These are phyloP conservation scores for Phenganax stokvisi DNA, from an alignment of 92 coral and sea anemone genomes.

Conservation along the genomic window DNA sequence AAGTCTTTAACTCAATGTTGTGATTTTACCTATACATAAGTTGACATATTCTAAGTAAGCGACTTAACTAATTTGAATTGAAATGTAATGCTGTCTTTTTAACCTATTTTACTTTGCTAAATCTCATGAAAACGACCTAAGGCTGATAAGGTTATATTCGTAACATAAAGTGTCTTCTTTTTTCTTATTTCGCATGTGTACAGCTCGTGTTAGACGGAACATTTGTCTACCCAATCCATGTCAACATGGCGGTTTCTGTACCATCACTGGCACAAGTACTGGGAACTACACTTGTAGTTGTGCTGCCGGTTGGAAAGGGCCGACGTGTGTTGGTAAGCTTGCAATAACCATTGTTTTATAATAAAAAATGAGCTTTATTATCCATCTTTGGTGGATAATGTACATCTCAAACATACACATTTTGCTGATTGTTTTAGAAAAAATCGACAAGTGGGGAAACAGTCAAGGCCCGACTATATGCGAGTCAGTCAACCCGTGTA, in stretches of 20 bases:
- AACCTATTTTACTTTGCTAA: too few species aligned
- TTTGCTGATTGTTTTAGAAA: slow-evolving; percentile 14
- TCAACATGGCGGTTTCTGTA: slow-evolving; percentile 69
- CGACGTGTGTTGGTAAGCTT: background rate
- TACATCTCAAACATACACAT: background rate
- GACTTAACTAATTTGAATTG: too few species aligned
- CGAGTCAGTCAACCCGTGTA: slow-evolving; percentile 64
- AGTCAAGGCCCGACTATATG: slow-evolving; percentile 42
- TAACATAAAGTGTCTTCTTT: background rate
- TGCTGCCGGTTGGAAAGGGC: slow-evolving; percentile 5
- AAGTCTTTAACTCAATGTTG: too few species aligned
- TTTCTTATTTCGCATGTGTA: background rate
- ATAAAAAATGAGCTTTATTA: background rate
- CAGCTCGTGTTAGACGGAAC: slow-evolving; percentile 48
- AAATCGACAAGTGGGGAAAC: slow-evolving; percentile 38
- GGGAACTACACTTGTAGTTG: slow-evolving; percentile 67
- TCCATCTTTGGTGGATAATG: background rate
- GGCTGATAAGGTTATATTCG: too few species aligned
- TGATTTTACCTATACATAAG: too few species aligned
- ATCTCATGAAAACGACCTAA: too few species aligned
- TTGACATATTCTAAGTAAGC: too few species aligned
- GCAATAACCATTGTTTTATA: background rate
- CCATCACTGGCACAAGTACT: slow-evolving; percentile 53
- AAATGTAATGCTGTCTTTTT: background rate
- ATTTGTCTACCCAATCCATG: slow-evolving; percentile 79